phyloP scores from a whole-genome alignment of 2,888 invertebrate genomes.

The Exocentrus adspersus region DNA sequence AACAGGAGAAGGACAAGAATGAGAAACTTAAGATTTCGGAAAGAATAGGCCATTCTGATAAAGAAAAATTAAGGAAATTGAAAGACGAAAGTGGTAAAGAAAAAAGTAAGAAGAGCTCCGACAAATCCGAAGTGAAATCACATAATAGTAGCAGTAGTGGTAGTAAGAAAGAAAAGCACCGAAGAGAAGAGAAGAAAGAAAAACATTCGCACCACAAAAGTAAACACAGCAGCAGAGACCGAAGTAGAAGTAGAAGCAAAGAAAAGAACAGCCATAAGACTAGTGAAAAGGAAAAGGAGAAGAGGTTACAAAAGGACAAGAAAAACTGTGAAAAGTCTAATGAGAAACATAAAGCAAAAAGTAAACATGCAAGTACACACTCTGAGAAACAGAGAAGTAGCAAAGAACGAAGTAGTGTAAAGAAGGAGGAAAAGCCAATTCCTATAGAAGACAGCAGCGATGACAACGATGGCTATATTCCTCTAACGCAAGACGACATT shows the following conservation, averaged over 20 bases:
- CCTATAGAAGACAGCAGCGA: conserved; percentile 24
- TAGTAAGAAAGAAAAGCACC: conserved; percentile 57
- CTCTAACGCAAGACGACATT: conserved; percentile 27
- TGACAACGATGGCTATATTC: conserved; percentile 36
- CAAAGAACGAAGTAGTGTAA: conserved; percentile 1
- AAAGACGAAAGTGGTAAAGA: conserved; percentile 16
- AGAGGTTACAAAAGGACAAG: conserved; percentile 20
- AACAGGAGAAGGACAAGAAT: conserved; percentile 11
- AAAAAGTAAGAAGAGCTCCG: conserved; percentile 41
- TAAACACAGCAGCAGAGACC: conserved; percentile 37
- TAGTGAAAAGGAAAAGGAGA: conserved; percentile 17
- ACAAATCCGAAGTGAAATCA: too few relatives aligned
- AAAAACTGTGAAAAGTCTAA: too few relatives aligned
- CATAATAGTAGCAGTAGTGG: conserved; percentile 60
- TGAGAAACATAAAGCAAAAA: conserved; percentile 18
- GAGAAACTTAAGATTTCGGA: conserved; percentile 39
- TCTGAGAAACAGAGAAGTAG: conserved; percentile 13
- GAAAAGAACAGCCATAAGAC: conserved; percentile 13
- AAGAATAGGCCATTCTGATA: conserved; percentile 37
- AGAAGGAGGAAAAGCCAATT: not conserved
- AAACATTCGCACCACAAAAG: conserved; percentile 30
- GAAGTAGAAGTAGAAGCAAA: conserved; percentile 34
- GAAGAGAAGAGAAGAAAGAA: conserved; percentile 44
- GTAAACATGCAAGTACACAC: conserved; percentile 24
- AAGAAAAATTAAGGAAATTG: conserved; percentile 19